Conservation (phyloP, 2,797 vertebrate genomes). For the Anguilla marmorata region DNA sequence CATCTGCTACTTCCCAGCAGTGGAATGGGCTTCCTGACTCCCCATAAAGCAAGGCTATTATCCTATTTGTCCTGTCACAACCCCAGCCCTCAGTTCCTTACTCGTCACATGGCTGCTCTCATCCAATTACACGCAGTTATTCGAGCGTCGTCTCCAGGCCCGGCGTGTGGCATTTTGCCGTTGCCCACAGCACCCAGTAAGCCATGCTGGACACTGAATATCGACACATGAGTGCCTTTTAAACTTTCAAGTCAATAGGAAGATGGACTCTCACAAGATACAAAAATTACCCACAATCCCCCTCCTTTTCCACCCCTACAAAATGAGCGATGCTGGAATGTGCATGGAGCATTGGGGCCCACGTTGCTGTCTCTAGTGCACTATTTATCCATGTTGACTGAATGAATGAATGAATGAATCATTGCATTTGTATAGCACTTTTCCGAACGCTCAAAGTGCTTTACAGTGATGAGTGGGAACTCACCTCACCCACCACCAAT, state of each 20-base stretch:
- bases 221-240: background rate
- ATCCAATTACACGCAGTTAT: background rate
- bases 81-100: background rate
- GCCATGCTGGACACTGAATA: background rate
- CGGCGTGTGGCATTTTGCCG: too few species aligned
- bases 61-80: background rate
- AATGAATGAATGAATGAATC: too few species aligned
- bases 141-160: background rate
- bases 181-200: background rate
- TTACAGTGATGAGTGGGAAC: too few species aligned
- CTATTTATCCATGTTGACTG: background rate
- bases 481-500: too few species aligned
- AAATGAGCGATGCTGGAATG: background rate
- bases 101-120: background rate
- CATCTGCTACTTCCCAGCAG: background rate
- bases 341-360: background rate
- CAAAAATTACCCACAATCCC: background rate
- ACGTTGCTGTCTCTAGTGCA: background rate
- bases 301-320: background rate
- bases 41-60: background rate
- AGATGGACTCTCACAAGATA: too few species aligned
- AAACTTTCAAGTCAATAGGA: background rate
- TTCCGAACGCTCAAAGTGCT: too few species aligned
- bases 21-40: conserved; percentile 6
- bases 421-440: too few species aligned